Conservation (phyloP, 2,113 vertebrate species). For the Corvus cornix region DNA sequence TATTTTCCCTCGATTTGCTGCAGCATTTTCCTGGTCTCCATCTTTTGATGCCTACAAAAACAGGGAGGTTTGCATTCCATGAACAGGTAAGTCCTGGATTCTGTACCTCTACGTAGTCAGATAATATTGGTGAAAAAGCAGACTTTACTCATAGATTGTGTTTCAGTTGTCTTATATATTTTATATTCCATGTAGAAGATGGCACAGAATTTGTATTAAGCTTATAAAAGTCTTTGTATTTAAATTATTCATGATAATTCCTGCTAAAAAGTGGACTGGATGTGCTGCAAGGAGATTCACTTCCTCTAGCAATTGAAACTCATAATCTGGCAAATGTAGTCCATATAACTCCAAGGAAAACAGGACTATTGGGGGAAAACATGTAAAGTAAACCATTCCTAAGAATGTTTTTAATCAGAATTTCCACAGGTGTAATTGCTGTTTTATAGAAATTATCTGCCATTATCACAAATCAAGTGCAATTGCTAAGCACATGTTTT, state of each 20-base stretch:
- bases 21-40: constrained; percentile 77
- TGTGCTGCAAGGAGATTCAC: neutral
- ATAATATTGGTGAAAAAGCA: neutral
- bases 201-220: neutral
- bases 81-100: neutral
- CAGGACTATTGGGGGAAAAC: fast-evolving
- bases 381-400: neutral
- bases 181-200: neutral
- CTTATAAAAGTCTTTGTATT: neutral
- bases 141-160: neutral
- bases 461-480: neutral
- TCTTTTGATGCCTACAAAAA: constrained; percentile 66
- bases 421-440: neutral
- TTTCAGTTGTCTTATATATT: neutral
- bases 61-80: neutral
- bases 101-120: neutral
- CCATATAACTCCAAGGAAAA: neutral
- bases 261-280: neutral
- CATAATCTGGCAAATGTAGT: neutral
- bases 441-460: neutral
- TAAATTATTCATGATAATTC: neutral
- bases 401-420: neutral
- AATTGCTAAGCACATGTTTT: neutral
- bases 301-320: neutral
- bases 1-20: constrained; percentile 85